A percentile compares a stretch with the other conserved stretches of the same genome.
Conservation (phyloP, 53 echinoderm and acorn worm species). For the Henricia sp. region DNA sequence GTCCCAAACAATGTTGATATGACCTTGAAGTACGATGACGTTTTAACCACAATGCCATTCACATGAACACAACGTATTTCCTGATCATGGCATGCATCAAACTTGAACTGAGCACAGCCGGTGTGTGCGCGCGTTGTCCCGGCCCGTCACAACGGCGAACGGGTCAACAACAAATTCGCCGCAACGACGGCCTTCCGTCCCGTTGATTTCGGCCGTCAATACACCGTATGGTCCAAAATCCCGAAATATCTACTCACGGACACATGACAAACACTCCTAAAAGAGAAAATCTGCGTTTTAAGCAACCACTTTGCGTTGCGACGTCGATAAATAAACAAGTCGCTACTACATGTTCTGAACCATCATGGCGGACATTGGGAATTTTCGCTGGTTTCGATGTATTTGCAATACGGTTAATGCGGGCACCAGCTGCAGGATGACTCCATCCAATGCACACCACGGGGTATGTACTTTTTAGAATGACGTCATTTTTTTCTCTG, state of each 20-base stretch:
- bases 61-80: too few relatives aligned
- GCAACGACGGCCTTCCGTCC: conserved; percentile 15
- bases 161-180: conserved; percentile 16
- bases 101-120: neutral
- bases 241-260: conserved; percentile 15
- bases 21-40: neutral
- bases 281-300: neutral
- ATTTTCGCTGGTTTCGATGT: conserved; percentile 16
- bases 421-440: conserved; percentile 4
- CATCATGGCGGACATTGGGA: conserved; percentile 60
- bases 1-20: conserved; percentile 1
- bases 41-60: conserved; percentile 40
- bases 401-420: neutral
- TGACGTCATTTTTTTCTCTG: conserved; percentile 30
- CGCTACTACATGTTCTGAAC: conserved; percentile 16
- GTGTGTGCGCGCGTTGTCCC: neutral
- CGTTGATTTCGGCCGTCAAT: neutral
- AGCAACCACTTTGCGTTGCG: conserved; percentile 48
- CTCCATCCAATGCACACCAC: conserved; percentile 26
- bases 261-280: conserved; percentile 41
- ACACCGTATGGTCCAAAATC: neutral
- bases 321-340: conserved; percentile 61
- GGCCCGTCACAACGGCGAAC: neutral
- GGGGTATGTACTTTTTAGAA: neutral
- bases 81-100: neutral